phyloP scores from a whole-genome alignment of 2,797 vertebrate genomes.

The Muraenolepis orangiensis region DNA sequence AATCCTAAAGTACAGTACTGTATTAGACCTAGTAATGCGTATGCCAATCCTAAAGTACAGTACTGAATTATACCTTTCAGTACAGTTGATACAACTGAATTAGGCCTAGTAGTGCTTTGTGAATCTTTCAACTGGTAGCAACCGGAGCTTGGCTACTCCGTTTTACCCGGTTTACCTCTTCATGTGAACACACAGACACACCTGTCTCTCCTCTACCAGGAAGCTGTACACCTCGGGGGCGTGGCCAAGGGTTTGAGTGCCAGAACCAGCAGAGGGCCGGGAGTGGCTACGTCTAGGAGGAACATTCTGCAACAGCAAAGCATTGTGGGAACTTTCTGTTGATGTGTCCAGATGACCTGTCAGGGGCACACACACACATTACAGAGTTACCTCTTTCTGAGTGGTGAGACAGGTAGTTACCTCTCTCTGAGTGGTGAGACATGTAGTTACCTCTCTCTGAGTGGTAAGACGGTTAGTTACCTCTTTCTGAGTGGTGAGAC shows the following conservation, averaged over 20 bases:
- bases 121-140: too few species aligned
- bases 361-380: constrained; percentile 3
- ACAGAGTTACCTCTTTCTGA: background rate
- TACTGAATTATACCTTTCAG: too few species aligned
- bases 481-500: too few species aligned
- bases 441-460: background rate
- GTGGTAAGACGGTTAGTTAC: too few species aligned
- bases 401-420: background rate
- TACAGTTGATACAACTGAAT: too few species aligned
- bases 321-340: constrained; percentile 17
- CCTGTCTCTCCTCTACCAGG: constrained; percentile 65
- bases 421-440: background rate
- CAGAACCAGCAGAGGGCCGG: constrained; percentile 14
- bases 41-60: too few species aligned
- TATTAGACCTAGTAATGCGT: too few species aligned
- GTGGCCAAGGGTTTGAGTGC: constrained; percentile 21
- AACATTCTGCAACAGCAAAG: constrained; percentile 21
- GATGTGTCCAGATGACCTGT: background rate
- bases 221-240: constrained; percentile 65
- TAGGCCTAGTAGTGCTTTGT: too few species aligned
- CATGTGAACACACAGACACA: background rate
- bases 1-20: too few species aligned
- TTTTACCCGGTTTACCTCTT: too few species aligned
- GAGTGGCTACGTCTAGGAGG: background rate
- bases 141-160: too few species aligned